Conservation (phyloP, 2,888 invertebrate genomes). For the Biston betularia region DNA sequence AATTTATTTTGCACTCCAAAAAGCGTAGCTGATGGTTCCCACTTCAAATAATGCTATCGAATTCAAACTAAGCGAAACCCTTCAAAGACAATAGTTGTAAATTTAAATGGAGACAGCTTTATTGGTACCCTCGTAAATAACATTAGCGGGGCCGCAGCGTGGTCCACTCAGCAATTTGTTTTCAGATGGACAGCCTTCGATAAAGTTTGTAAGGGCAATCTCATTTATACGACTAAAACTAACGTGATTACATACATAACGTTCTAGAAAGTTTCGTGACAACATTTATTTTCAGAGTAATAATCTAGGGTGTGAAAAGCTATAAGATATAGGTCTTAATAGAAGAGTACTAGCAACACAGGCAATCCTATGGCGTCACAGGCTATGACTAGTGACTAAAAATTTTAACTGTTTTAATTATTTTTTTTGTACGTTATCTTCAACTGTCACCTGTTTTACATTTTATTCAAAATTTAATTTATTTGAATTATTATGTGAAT, state of each 20-base stretch:
- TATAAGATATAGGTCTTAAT: too few species aligned
- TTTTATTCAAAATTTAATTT: too few species aligned
- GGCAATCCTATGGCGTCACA: too few species aligned
- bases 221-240: conserved; percentile 4
- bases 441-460: too few species aligned
- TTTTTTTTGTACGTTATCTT: too few species aligned
- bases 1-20: not conserved
- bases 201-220: conserved; percentile 18
- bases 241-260: not conserved
- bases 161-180: conserved; percentile 59
- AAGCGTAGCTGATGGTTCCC: not conserved
- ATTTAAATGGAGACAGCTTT: conserved; percentile 74
- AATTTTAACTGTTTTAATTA: too few species aligned
- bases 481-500: too few species aligned
- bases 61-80: conserved; percentile 23
- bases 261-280: not conserved
- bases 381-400: too few species aligned
- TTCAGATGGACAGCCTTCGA: conserved; percentile 35
- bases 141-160: conserved; percentile 67
- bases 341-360: too few species aligned
- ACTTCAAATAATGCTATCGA: conserved; percentile 9
- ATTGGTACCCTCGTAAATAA: conserved; percentile 78
- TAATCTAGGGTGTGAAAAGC: too few species aligned
- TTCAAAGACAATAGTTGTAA: conserved; percentile 67
- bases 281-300: too few species aligned